Evolutionary conservation across 2,797 vertebrate species (phyloP).

Genomic region (Labroides dimidiatus): DNA sequence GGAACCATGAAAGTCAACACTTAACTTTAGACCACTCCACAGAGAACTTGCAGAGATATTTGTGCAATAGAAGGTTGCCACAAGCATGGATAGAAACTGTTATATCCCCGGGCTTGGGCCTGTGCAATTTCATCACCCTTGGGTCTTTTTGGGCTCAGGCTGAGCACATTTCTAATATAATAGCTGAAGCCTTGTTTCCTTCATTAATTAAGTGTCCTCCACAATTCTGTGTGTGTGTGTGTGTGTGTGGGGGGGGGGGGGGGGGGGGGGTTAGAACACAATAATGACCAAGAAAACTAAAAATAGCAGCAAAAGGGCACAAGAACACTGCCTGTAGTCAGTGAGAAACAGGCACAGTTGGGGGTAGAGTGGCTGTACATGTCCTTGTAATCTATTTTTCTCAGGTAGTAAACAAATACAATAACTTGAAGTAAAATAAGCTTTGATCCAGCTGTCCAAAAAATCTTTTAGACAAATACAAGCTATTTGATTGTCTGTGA

Average conservation of each 20-base stretch:
- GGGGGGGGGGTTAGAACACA: slow-evolving; percentile 12
- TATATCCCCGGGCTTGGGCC: not conserved
- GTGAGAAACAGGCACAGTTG: slow-evolving; percentile 6
- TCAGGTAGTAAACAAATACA: slow-evolving; percentile 24
- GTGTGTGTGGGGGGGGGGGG: no score
- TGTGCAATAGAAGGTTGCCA: not conserved
- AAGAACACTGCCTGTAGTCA: slow-evolving; percentile 18
- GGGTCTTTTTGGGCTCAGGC: slow-evolving; percentile 19
- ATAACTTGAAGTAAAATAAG: not conserved
- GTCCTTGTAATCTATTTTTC: slow-evolving; percentile 3
- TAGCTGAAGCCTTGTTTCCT: slow-evolving; percentile 38
- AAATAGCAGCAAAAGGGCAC: slow-evolving; percentile 33
- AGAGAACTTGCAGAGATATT: not conserved
- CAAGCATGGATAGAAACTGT: not conserved
- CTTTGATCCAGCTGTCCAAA: no score
- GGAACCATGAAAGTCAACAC: not conserved
- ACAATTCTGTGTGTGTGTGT: no score
- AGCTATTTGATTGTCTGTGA: slow-evolving; percentile 23
- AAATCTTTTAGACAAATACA: slow-evolving; percentile 24
- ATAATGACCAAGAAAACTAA: slow-evolving; percentile 38
- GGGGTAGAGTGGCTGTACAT: not conserved
- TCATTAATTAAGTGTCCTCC: slow-evolving; percentile 38
- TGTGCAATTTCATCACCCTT: slow-evolving; percentile 10
- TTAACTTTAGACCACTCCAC: not conserved
- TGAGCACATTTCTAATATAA: slow-evolving; percentile 22